Percentiles rank a stretch among this genome's conserved stretches.
Evolutionary conservation across 2,797 vertebrate species (phyloP).

Genomic region (Sebastiscus albofasciatus): DNA sequence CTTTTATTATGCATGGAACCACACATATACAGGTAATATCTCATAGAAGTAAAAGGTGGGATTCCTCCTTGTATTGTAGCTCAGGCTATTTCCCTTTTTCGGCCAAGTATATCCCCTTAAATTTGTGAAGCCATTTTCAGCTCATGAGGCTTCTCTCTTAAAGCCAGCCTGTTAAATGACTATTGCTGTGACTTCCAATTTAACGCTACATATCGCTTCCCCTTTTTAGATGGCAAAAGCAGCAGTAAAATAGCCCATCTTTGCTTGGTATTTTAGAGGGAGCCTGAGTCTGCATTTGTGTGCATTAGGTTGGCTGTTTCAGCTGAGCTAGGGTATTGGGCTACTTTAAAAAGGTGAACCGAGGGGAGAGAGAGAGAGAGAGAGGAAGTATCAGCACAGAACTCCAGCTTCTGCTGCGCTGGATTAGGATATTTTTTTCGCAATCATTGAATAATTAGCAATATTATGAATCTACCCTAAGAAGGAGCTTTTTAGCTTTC

Average conservation of each 20-base stretch:
- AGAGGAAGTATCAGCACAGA: slow-evolving; percentile 33
- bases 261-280: slow-evolving; percentile 54
- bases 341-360: slow-evolving; percentile 56
- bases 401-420: slow-evolving; percentile 10
- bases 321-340: slow-evolving; percentile 58
- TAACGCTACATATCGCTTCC: slow-evolving; percentile 74
- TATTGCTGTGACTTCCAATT: slow-evolving; percentile 72
- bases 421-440: slow-evolving; percentile 24
- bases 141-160: slow-evolving; percentile 59
- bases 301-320: slow-evolving; percentile 56
- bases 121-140: slow-evolving; percentile 61
- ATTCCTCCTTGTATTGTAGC: background rate
- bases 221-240: slow-evolving; percentile 66
- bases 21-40: background rate
- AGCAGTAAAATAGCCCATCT: slow-evolving; percentile 60
- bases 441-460: slow-evolving; percentile 51
- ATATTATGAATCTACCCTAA: slow-evolving; percentile 18
- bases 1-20: slow-evolving; percentile 3
- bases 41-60: background rate
- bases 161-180: slow-evolving; percentile 72
- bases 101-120: slow-evolving; percentile 25
- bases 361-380: background rate
- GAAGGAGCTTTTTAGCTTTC: slow-evolving; percentile 29
- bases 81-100: background rate
- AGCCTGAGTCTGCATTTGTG: slow-evolving; percentile 66